Conservation (phyloP, 64 coral and sea anemone species). For the Cladopsammia gracilis region DNA sequence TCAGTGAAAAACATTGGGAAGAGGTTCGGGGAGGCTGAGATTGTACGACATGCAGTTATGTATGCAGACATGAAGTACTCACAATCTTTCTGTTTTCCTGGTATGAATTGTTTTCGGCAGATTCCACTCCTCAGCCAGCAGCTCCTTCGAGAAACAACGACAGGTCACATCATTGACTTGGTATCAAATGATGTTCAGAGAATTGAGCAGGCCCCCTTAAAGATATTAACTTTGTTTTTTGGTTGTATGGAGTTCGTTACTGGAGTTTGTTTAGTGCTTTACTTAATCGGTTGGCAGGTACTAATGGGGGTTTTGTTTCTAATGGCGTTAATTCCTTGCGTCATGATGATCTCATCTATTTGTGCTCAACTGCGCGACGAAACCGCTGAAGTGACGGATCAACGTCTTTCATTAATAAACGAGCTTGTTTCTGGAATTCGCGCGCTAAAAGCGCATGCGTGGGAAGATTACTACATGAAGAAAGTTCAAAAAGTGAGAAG, state of each 20-base stretch:
- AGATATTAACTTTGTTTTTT: background rate
- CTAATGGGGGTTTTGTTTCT: conserved; percentile 21
- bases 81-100: too few relatives aligned
- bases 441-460: too few relatives aligned
- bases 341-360: background rate
- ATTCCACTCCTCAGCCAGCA: conserved; percentile 25
- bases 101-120: too few relatives aligned
- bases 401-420: conserved; percentile 36
- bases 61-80: too few relatives aligned
- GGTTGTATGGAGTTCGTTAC: background rate
- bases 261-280: conserved; percentile 6
- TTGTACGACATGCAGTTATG: too few relatives aligned
- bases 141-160: background rate
- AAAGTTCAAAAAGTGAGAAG: too few relatives aligned
- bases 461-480: too few relatives aligned
- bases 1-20: too few relatives aligned
- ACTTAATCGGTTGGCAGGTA: conserved; percentile 40
- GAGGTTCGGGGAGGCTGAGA: too few relatives aligned
- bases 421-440: conserved; percentile 42
- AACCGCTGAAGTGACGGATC: conserved; percentile 35
- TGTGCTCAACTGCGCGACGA: conserved; percentile 39
- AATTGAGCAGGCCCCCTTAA: conserved; percentile 15
- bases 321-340: background rate
- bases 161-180: conserved; percentile 33
- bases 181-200: too few relatives aligned